A percentile compares a stretch with the other conserved stretches of the same genome.
Conservation (phyloP, 2,888 invertebrate species). For the Drosophila eohydei region DNA sequence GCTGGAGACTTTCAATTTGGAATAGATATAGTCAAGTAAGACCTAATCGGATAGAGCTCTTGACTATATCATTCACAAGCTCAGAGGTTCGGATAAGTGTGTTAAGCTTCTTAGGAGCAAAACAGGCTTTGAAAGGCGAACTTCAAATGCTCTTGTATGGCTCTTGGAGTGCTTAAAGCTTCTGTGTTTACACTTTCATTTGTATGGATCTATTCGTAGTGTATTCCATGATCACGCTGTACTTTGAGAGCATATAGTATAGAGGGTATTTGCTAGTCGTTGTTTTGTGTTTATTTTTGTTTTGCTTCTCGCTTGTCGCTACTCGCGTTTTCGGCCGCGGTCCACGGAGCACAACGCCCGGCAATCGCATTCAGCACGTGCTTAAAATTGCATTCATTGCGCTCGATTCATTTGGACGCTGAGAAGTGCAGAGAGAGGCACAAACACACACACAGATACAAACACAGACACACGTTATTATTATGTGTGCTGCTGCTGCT, state of each 20-base stretch:
- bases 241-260: no score
- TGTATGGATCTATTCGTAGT: no score
- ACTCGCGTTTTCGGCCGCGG: constrained; percentile 63
- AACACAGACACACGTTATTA: constrained; percentile 10
- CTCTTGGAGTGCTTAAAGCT: no score
- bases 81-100: no score
- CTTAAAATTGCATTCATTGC: constrained; percentile 73
- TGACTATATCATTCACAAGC: no score
- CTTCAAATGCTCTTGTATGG: no score
- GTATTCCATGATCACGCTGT: no score
- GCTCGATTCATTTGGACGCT: constrained; percentile 22
- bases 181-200: no score
- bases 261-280: constrained; percentile 15
- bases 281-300: neutral
- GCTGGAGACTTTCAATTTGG: neutral
- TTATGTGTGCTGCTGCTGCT: constrained; percentile 32
- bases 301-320: constrained; percentile 31
- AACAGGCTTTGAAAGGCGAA: no score
- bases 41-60: no score
- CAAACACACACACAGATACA: neutral
- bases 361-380: constrained; percentile 61
- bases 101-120: no score
- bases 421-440: constrained; percentile 36
- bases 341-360: constrained; percentile 68
- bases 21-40: neutral